Evolutionary conservation across 2,888 invertebrate genomes (phyloP), one percentile per base, ranked within the genome.

Genomic region (Pseudococcus viburni): DNA sequence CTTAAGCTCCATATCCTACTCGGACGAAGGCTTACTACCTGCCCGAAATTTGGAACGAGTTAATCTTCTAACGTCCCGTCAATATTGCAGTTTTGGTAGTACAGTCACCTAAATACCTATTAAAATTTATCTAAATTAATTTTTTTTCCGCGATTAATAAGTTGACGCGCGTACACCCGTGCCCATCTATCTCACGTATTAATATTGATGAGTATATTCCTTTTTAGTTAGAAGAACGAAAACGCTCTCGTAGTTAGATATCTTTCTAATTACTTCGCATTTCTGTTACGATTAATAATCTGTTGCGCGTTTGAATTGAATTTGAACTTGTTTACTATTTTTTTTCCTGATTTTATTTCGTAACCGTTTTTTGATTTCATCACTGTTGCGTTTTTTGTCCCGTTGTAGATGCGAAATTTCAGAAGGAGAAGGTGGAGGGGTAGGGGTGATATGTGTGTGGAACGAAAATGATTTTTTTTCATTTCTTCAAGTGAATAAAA

Each of bases 81-180:
- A 96, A 94, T 96, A 96, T 96, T 96, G 95, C 96, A 96, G 96
- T 95, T 96, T 96, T 95, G 96, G 96, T 96, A 96, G 96, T 96
- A 96, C 95, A 94, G 94, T 94, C 94, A 94, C 94, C 94, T 90
- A 86, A 87, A 33, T 19, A 87, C 77, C 68, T 73, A 51, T 33
- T 33, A 33, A 59, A 89, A 88, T 85, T 42, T 88, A 77, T 39
- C 48, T 15, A 88, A 84, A 64, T 59, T 84, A 17, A 19, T 9
- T 59, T 59, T 59, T 55, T 59, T 59, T 59, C 48, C 77, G 22
- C 59, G 22, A n/a, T 68, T 59, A 55, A 33, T 55, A 59, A 59
- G 59, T 59, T 59, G 5, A 59, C n/a, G 59, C 42, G 42, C 80
- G 80, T 80, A 80, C 80, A 80, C 80, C 80, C 80, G 42, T 80